phyloP scores from a whole-genome alignment of 2,797 vertebrate genomes.

The Phyllotis vaccarum region DNA sequence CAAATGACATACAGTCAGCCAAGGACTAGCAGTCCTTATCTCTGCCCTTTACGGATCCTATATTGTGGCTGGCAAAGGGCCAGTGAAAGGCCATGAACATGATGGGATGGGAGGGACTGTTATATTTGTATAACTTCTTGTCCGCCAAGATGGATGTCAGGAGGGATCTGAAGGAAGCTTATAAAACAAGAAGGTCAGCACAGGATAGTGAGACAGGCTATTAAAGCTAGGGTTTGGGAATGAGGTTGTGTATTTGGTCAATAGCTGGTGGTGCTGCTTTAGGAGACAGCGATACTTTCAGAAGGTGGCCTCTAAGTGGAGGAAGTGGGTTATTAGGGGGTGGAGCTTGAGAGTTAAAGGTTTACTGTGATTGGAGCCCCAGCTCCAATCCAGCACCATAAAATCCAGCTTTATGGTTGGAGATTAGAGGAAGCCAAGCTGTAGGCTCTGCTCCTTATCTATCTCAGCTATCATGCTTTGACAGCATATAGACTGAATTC shows the following conservation, averaged over 20 bases:
- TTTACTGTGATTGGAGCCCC: not conserved
- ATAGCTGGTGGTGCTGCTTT: not conserved
- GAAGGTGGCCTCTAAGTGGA: not conserved
- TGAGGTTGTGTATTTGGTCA: not conserved
- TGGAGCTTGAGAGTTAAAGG: not conserved
- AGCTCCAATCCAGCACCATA: not conserved
- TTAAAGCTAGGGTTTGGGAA: not conserved
- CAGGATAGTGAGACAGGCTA: not conserved
- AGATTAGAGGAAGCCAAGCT: not conserved
- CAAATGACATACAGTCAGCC: not conserved
- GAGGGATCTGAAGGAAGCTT: not conserved
- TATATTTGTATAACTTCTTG: not conserved
- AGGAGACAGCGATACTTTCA: not conserved
- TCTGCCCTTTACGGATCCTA: not conserved
- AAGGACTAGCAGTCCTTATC: accelerated
- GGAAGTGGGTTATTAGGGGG: not conserved
- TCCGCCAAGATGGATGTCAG: not conserved
- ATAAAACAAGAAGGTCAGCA: not conserved
- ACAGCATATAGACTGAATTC: not conserved
- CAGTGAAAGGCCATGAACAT: not conserved
- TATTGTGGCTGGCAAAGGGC: not conserved
- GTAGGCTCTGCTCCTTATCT: not conserved
- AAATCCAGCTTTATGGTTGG: not conserved
- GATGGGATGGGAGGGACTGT: not conserved
- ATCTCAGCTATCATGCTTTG: too few species aligned